phyloP scores from a whole-genome alignment of 1,140 invertebrate genomes.

The Trichogramma pretiosum region DNA sequence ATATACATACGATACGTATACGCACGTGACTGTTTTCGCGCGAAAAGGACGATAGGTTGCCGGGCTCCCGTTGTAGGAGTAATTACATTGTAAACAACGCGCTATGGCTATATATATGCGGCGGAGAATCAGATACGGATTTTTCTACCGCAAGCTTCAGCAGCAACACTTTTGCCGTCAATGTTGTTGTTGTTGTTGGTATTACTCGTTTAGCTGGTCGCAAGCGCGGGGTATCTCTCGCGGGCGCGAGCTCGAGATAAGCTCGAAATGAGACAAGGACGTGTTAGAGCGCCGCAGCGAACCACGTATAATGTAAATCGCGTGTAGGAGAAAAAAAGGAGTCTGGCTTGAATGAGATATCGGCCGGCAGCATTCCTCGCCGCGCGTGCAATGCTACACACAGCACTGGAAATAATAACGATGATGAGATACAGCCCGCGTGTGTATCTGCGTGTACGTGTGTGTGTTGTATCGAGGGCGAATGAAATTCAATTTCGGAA shows the following conservation, averaged over 20 bases:
- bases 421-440: no score
- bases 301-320: slow-evolving; percentile 4
- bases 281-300: slow-evolving; percentile 1
- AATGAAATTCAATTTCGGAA: no score
- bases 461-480: no score
- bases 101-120: no score
- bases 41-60: not conserved
- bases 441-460: no score
- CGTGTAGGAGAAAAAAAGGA: not conserved
- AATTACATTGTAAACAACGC: slow-evolving; percentile 21
- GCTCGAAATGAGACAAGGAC: slow-evolving; percentile 1
- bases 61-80: not conserved
- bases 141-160: not conserved
- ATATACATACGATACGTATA: no score
- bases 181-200: not conserved
- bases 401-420: no score
- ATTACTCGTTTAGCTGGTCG: slow-evolving; percentile 3
- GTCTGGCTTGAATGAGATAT: no score
- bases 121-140: not conserved
- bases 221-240: not conserved
- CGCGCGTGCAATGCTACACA: no score
- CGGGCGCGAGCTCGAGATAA: no score
- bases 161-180: not conserved
- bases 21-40: no score
- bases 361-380: no score